Evolutionary conservation across 92 coral and sea anemone genomes (phyloP).

Genomic region (Heteractis magnifica): DNA sequence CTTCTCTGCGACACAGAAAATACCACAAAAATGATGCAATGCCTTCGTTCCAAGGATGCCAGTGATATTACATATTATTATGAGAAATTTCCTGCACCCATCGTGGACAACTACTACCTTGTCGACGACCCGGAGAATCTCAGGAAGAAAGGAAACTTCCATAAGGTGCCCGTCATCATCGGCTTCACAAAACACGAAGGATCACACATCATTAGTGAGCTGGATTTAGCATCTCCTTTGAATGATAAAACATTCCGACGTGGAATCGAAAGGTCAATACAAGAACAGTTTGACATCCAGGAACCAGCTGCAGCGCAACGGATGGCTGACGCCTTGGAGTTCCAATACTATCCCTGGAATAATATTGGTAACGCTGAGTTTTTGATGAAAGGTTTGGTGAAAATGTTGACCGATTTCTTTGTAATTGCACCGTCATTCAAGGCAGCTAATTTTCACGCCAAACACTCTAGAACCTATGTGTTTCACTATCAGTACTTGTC

Average conservation of each 20-base stretch:
- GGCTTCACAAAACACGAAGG: constrained; percentile 81
- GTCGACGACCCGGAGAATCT: constrained; percentile 63
- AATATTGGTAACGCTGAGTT: constrained; percentile 41
- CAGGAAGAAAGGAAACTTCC: constrained; percentile 43
- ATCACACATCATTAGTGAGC: constrained; percentile 16
- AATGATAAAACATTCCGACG: constrained; percentile 15
- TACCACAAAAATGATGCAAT: constrained; percentile 34
- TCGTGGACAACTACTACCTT: constrained; percentile 60
- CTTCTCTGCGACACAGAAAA: constrained; percentile 56
- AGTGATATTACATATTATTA: constrained; percentile 38
- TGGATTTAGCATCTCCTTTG: not conserved
- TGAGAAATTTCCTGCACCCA: constrained; percentile 38
- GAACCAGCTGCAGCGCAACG: constrained; percentile 24
- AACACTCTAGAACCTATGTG: constrained; percentile 44
- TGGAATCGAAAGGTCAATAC: constrained; percentile 36
- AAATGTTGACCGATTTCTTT: constrained; percentile 55
- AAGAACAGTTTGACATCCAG: constrained; percentile 33
- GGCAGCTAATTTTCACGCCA: constrained; percentile 48
- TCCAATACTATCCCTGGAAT: constrained; percentile 69
- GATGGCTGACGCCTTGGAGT: constrained; percentile 63
- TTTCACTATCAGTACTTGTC: constrained; percentile 58
- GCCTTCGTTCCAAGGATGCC: constrained; percentile 59
- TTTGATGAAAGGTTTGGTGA: constrained; percentile 35
- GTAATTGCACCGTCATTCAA: constrained; percentile 67
- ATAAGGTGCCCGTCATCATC: constrained; percentile 55